Evolutionary conservation across 2,113 vertebrate genomes (phyloP).

Genomic region (Platichthys flesus): DNA sequence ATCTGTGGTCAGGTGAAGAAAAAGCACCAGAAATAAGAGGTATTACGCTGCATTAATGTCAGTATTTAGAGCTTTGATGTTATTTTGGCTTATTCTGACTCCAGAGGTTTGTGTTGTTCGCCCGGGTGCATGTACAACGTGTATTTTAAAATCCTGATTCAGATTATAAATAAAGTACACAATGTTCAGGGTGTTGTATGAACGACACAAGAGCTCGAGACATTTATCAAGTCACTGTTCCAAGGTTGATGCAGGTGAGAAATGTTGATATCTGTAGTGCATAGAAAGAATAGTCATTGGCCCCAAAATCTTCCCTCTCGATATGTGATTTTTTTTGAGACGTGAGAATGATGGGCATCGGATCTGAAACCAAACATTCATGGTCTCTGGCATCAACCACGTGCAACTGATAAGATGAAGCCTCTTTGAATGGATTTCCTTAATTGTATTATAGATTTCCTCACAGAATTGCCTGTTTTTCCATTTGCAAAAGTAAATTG

Average conservation of each 20-base stretch:
- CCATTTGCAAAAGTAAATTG: neutral
- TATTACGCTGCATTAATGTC: neutral
- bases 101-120: neutral
- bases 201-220: slow-evolving; percentile 5
- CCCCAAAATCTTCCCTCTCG: neutral
- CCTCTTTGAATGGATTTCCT: neutral
- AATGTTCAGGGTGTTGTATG: neutral
- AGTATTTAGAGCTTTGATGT: neutral
- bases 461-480: neutral
- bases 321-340: neutral
- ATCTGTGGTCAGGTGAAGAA: neutral
- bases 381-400: too few species aligned
- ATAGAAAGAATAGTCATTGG: neutral
- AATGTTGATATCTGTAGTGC: slow-evolving; percentile 5
- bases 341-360: neutral
- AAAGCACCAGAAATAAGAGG: neutral
- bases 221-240: slow-evolving; percentile 22
- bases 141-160: neutral
- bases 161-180: neutral
- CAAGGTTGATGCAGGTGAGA: slow-evolving; percentile 38
- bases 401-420: neutral
- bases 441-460: neutral
- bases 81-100: neutral
- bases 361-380: neutral
- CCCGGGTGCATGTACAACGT: neutral